Percentiles rank a stretch among this genome's conserved stretches.
These are phyloP conservation scores for Myrmophylax atrothorax DNA, from an alignment of 2,113 vertebrate genomes.

Conservation along the genomic window DNA sequence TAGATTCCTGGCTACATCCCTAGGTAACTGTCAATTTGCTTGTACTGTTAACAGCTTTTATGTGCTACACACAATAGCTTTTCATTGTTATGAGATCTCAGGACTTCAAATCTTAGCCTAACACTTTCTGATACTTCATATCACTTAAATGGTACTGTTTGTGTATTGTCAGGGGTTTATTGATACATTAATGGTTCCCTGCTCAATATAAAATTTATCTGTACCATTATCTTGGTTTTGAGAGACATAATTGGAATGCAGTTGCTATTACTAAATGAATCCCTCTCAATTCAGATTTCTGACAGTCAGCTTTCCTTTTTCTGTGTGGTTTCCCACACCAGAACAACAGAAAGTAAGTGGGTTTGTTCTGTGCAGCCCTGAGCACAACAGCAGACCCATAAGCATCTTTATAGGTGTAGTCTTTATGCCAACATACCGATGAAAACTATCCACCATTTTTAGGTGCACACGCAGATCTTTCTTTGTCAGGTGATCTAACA, in stretches of 20 bases:
- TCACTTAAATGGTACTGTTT: not conserved
- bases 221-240: not conserved
- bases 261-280: not conserved
- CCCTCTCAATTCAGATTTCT: not conserved
- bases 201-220: not conserved
- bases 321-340: not conserved
- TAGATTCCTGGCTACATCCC: not conserved
- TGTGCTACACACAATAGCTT: not conserved
- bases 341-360: not conserved
- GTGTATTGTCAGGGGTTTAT: not conserved
- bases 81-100: not conserved
- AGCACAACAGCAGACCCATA: not conserved
- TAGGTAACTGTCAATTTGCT: constrained; percentile 2
- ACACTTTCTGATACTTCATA: not conserved
- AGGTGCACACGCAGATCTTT: constrained; percentile 98
- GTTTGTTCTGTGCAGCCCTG: not conserved
- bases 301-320: not conserved
- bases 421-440: constrained; percentile 83
- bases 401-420: not conserved
- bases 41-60: constrained; percentile 4
- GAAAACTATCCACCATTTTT: constrained; percentile 99
- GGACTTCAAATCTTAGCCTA: not conserved
- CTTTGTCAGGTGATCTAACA: constrained; percentile 98
- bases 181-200: not conserved
- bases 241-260: not conserved